Evolutionary conservation across 35 echinoderm and acorn worm species (phyloP), one percentile per base, ranked within the genome.

Genomic region (Lytechinus variegatus): DNA sequence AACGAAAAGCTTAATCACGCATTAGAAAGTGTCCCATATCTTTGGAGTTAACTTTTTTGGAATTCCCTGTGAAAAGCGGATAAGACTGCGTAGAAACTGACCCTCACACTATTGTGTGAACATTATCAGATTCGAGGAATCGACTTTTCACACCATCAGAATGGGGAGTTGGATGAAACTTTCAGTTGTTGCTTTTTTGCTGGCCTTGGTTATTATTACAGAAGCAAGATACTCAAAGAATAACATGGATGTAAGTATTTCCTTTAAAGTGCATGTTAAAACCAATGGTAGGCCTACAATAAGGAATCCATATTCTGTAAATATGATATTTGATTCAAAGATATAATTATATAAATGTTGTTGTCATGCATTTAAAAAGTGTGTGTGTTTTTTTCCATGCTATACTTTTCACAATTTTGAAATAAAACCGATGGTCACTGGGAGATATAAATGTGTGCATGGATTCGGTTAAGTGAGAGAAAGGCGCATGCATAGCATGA

Each of bases 181-280:
- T 16, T 79, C 66, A 5, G 66, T 79, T 79, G 8, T 79, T 79
- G 66, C 66, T 79, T 24, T 79, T 24, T 24, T 79, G 6, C 66
- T 79, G 2, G 66, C 66, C 66, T 79, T 79, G 66, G 66, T 79
- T 16, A 16, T 79, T 24, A 16, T 79, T 7, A 24, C 66, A n/a
- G 66, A 79, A 79, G 66, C 66, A 14, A 79, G 19, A 79, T 79
- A 79, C n/a, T 79, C 66, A 79, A 79, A 79, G 66, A 79, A 79
- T 79, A 24, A 79, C 21, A 24, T 79, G 19, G 19, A n/a, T 16
- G 66, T 79, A 79, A 79, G 66, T 7, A 44, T 44, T 0, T 58
- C 1, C 9, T 58, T 58, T 9, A 9, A 58, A 6, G 9, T 13
- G 13, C 56, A 58, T 58, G 55, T 58, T 58, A 11, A 5, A 9